Evolutionary conservation across 2,113 vertebrate genomes (phyloP).

Genomic region (Poecile atricapillus): DNA sequence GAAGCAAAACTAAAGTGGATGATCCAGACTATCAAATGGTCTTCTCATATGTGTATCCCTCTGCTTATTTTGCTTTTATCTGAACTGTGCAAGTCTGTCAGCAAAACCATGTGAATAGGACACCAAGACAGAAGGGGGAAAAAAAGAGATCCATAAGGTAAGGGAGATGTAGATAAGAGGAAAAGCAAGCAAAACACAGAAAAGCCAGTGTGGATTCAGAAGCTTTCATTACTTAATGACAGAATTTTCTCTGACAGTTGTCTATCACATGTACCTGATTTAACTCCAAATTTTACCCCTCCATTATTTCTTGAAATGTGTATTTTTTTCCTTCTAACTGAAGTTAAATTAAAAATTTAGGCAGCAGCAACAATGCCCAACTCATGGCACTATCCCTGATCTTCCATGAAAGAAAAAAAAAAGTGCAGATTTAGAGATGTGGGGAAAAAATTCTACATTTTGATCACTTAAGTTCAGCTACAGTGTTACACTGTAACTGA

Average conservation of each 20-base stretch:
- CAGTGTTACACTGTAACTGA: background rate
- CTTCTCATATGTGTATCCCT: background rate
- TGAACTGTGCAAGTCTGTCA: conserved; percentile 37
- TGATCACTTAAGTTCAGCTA: background rate
- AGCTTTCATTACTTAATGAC: background rate
- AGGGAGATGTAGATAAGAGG: background rate
- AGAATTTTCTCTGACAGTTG: background rate
- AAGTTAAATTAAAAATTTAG: background rate
- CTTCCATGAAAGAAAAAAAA: background rate
- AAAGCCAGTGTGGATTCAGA: background rate
- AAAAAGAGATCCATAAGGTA: background rate
- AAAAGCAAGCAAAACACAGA: background rate
- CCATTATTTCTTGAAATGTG: background rate
- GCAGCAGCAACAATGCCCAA: background rate
- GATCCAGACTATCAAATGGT: background rate
- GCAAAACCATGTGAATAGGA: background rate
- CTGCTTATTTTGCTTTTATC: conserved; percentile 16
- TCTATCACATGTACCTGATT: background rate
- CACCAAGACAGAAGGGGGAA: background rate
- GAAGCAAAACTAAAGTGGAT: background rate
- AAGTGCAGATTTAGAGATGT: background rate
- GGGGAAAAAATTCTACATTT: background rate
- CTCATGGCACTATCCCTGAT: background rate
- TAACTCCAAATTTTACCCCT: background rate
- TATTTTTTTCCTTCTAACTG: background rate